A percentile compares a stretch with the other conserved stretches of the same genome.
These are phyloP conservation scores for Podotricha telesiphe DNA, from an alignment of 2,888 invertebrate species.

Conservation along the genomic window DNA sequence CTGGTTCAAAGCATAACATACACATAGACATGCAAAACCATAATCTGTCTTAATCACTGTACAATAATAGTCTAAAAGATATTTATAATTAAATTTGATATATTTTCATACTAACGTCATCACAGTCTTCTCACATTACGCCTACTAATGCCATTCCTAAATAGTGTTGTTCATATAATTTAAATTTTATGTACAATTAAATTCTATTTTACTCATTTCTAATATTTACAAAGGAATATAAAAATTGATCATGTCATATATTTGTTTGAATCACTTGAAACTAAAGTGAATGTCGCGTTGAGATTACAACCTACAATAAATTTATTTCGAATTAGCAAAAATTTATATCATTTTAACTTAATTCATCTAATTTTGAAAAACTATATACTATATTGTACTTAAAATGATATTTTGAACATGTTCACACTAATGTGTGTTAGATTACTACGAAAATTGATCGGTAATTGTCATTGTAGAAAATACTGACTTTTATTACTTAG, in stretches of 20 bases:
- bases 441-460: conserved; percentile 8
- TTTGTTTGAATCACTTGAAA: conserved; percentile 2
- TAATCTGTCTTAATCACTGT: conserved; percentile 29
- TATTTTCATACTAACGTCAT: conserved; percentile 54
- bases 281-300: conserved; percentile 12
- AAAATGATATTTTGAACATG: conserved; percentile 21
- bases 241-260: conserved; percentile 9
- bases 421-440: not conserved
- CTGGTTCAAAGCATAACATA: conserved; percentile 36
- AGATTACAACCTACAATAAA: conserved; percentile 9
- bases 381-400: conserved; percentile 13
- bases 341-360: conserved; percentile 15
- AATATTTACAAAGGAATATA: conserved; percentile 20
- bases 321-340: conserved; percentile 4
- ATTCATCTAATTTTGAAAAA: not conserved
- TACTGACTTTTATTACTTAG: conserved; percentile 3
- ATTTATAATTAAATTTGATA: conserved; percentile 26
- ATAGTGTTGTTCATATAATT: conserved; percentile 28
- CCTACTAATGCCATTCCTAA: conserved; percentile 53
- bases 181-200: conserved; percentile 35
- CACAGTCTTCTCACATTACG: conserved; percentile 80
- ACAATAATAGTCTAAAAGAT: conserved; percentile 24
- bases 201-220: conserved; percentile 32
- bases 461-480: conserved; percentile 8
- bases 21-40: conserved; percentile 34